A percentile compares a stretch with the other conserved stretches of the same genome.
These are phyloP conservation scores for Deilephila porcellus DNA, from an alignment of 2,888 invertebrate genomes.

Conservation along the genomic window DNA sequence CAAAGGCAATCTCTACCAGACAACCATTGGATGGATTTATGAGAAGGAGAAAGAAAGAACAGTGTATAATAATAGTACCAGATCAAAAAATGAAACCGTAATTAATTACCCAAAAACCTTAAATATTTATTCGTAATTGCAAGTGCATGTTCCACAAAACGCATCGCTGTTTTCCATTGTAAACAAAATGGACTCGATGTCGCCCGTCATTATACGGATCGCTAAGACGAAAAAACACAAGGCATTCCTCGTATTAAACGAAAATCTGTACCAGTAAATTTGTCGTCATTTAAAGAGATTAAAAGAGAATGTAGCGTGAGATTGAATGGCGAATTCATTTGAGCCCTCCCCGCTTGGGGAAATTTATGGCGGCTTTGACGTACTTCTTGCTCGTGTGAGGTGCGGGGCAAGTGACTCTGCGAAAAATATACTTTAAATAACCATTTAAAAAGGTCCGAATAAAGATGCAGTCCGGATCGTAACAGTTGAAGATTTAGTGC, in stretches of 20 bases:
- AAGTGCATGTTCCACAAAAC: neutral
- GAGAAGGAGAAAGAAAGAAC: too few relatives aligned
- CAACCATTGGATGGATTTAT: too few relatives aligned
- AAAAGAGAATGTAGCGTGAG: constrained; percentile 80
- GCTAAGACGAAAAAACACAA: constrained; percentile 35
- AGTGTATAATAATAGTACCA: too few relatives aligned
- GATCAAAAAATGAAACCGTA: too few relatives aligned
- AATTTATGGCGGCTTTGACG: constrained; percentile 73
- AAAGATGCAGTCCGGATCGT: neutral
- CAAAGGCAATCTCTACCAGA: too few relatives aligned
- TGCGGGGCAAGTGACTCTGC: constrained; percentile 21
- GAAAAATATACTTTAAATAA: constrained; percentile 18
- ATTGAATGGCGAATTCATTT: constrained; percentile 78
- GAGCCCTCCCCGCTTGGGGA: constrained; percentile 59
- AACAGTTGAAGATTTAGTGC: neutral
- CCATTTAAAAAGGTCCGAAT: neutral
- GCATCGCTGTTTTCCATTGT: neutral
- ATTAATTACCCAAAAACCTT: too few relatives aligned
- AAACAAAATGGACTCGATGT: neutral
- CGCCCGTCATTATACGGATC: constrained; percentile 13
- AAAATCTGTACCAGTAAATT: constrained; percentile 78
- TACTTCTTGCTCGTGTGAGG: constrained; percentile 30
- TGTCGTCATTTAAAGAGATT: constrained; percentile 79
- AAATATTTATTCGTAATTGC: too few relatives aligned
- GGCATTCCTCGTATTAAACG: constrained; percentile 67